Percentiles rank a stretch among this genome's conserved stretches.
phyloP scores from a whole-genome alignment of 2,113 vertebrate species.

The Eonycteris spelaea region DNA sequence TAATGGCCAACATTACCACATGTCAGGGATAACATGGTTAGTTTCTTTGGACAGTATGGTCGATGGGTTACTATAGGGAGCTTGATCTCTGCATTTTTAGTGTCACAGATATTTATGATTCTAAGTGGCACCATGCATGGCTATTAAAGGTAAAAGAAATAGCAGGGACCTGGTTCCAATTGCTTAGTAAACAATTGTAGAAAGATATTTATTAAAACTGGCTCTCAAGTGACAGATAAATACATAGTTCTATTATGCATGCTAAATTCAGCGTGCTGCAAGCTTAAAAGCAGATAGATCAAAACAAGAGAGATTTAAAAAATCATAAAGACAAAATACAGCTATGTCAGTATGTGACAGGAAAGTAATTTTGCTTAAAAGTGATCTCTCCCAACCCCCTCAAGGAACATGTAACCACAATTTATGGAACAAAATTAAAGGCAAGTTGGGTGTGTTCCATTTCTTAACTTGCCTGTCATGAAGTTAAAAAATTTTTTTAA shows the following conservation, averaged over 20 bases:
- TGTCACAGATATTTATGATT: constrained; percentile 63
- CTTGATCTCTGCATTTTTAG: constrained; percentile 23
- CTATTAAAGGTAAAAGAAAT: constrained; percentile 58
- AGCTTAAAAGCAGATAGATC: constrained; percentile 79
- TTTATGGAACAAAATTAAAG: constrained; percentile 74
- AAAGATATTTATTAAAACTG: constrained; percentile 79
- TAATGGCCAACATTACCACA: background rate
- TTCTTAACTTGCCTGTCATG: constrained; percentile 45
- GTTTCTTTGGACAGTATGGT: constrained; percentile 40
- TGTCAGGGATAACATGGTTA: background rate
- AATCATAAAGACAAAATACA: constrained; percentile 78
- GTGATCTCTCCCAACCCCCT: constrained; percentile 44
- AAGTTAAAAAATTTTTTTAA: background rate
- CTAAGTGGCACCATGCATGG: constrained; percentile 6
- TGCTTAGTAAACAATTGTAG: constrained; percentile 72
- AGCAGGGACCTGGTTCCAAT: constrained; percentile 66
- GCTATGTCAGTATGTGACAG: constrained; percentile 57
- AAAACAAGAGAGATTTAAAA: constrained; percentile 76
- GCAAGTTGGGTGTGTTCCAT: constrained; percentile 54
- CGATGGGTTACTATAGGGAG: constrained; percentile 19
- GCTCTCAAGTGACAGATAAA: constrained; percentile 78
- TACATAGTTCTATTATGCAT: constrained; percentile 72
- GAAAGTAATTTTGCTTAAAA: constrained; percentile 75
- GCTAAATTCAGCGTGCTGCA: constrained; percentile 74
- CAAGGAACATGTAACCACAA: constrained; percentile 65